phyloP scores from a whole-genome alignment of 2,113 vertebrate species.

The Microcebus jonahi region DNA sequence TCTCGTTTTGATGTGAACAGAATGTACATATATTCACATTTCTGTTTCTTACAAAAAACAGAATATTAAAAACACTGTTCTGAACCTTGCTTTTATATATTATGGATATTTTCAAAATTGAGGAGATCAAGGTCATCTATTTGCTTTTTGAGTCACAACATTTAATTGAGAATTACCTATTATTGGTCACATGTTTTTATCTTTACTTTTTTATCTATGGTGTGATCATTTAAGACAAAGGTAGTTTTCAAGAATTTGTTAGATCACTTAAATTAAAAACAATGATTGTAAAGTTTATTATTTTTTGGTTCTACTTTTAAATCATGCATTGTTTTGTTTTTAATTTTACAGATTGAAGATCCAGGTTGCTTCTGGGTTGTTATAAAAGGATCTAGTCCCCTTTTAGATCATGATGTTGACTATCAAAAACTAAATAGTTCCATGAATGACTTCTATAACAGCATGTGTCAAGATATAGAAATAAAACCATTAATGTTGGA shows the following conservation, averaged over 20 bases:
- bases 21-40: not conserved
- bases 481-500: conserved; percentile 78
- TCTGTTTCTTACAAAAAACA: not conserved
- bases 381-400: conserved; percentile 72
- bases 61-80: not conserved
- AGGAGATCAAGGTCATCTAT: not conserved
- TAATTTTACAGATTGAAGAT: conserved; percentile 83
- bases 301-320: conserved; percentile 39
- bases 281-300: not conserved
- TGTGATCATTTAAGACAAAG: not conserved
- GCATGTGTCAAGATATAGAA: conserved; percentile 46
- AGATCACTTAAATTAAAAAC: not conserved
- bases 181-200: not conserved
- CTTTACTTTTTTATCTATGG: not conserved
- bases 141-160: not conserved
- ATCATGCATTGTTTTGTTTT: not conserved
- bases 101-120: conserved; percentile 16
- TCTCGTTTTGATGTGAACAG: not conserved
- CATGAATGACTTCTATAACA: conserved; percentile 85
- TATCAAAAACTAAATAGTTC: conserved; percentile 83
- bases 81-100: not conserved
- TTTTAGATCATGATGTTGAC: conserved; percentile 68
- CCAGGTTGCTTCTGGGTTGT: conserved; percentile 87
- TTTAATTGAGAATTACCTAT: not conserved
- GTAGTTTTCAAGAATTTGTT: not conserved